Evolutionary conservation across 2,888 invertebrate genomes (phyloP).

Genomic region (Eilema griseolum): DNA sequence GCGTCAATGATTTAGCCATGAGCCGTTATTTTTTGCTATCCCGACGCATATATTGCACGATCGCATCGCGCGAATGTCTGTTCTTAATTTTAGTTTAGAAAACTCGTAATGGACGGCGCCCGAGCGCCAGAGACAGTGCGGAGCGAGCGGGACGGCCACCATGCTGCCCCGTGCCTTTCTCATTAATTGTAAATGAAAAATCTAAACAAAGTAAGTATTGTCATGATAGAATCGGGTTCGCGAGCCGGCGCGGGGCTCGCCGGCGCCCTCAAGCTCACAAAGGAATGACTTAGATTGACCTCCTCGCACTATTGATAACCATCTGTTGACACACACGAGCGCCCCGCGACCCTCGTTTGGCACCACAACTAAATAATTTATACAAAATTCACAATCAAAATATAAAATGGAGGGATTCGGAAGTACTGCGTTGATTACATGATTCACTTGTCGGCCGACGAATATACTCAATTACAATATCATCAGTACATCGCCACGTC

Average conservation of each 20-base stretch:
- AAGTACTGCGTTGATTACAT: constrained; percentile 52
- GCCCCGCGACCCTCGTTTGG: constrained; percentile 41
- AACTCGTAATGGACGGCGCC: neutral
- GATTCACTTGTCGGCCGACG: constrained; percentile 33
- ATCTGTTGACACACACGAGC: constrained; percentile 36
- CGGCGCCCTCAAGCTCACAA: constrained; percentile 58
- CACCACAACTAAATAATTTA: constrained; percentile 53
- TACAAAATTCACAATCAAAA: constrained; percentile 44
- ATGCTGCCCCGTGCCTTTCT: constrained; percentile 15
- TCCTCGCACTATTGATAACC: constrained; percentile 50
- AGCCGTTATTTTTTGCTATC: neutral
- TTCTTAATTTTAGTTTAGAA: neutral
- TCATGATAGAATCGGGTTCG: constrained; percentile 41
- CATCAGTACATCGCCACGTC: constrained; percentile 33
- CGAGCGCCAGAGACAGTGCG: neutral
- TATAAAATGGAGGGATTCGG: constrained; percentile 63
- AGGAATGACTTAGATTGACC: constrained; percentile 76
- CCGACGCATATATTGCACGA: neutral
- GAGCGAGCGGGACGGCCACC: constrained; percentile 11
- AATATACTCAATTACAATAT: constrained; percentile 30
- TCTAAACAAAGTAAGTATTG: constrained; percentile 45
- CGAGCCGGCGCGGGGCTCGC: constrained; percentile 3
- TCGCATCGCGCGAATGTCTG: neutral
- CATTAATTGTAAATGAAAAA: constrained; percentile 32
- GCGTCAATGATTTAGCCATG: neutral